Percentiles rank a stretch among this genome's conserved stretches.
These are phyloP conservation scores for Drosophila formosana DNA, from an alignment of 2,888 invertebrate genomes.

Conservation along the genomic window DNA sequence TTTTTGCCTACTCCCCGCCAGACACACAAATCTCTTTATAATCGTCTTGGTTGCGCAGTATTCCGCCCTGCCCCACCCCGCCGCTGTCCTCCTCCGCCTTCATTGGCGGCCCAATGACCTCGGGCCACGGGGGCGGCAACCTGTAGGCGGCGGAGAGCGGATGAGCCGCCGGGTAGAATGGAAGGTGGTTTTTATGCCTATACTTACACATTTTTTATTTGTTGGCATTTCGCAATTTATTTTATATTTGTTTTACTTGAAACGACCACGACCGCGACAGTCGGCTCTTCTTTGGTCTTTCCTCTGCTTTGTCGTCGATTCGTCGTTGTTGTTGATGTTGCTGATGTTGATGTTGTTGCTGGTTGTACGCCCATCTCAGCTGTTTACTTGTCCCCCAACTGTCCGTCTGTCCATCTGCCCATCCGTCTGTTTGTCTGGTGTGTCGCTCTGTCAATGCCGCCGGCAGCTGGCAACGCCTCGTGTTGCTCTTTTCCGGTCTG, in stretches of 20 bases:
- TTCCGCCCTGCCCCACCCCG: not conserved
- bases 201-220: constrained; percentile 65
- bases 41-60: constrained; percentile 49
- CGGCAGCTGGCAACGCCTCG: constrained; percentile 44
- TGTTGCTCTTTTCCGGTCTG: constrained; percentile 62
- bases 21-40: constrained; percentile 74
- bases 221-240: constrained; percentile 75
- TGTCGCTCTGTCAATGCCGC: constrained; percentile 52
- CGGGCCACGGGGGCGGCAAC: constrained; percentile 38
- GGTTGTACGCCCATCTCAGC: constrained; percentile 35
- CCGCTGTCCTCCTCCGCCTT: not conserved
- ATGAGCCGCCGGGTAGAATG: constrained; percentile 2
- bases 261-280: constrained; percentile 41
- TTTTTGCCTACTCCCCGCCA: constrained; percentile 25
- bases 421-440: constrained; percentile 20
- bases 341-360: constrained; percentile 15
- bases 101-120: constrained; percentile 38
- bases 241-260: constrained; percentile 64
- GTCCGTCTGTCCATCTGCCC: constrained; percentile 5
- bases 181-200: constrained; percentile 49
- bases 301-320: not conserved
- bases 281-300: constrained; percentile 20
- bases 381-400: constrained; percentile 28
- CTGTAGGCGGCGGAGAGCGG: constrained; percentile 27
- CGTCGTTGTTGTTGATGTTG: constrained; percentile 6